Conservation (phyloP, 2,797 vertebrate genomes). For the Chelonia mydas region DNA sequence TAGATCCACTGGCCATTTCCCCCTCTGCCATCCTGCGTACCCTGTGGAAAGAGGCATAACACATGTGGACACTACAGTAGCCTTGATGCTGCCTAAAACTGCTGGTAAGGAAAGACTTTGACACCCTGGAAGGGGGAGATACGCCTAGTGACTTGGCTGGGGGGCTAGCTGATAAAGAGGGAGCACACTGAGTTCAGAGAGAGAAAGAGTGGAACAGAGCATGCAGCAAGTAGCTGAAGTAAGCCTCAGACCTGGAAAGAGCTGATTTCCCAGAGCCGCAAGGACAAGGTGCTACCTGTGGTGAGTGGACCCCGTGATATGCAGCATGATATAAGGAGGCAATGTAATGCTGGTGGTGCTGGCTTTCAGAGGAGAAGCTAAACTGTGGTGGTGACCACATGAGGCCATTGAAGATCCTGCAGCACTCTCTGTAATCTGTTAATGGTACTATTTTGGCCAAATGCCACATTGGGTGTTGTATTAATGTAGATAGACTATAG, state of each 20-base stretch:
- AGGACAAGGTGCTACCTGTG: background rate
- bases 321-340: background rate
- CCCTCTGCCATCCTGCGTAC: background rate
- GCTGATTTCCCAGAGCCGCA: background rate
- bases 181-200: background rate
- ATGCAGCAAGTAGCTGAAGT: background rate
- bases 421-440: background rate
- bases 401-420: background rate
- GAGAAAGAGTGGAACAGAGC: background rate
- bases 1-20: background rate
- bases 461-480: constrained; percentile 21
- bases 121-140: background rate
- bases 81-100: background rate
- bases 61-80: background rate
- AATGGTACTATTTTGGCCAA: background rate
- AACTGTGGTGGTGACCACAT: background rate
- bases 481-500: no score
- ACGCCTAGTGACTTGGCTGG: background rate
- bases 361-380: background rate
- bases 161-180: background rate
- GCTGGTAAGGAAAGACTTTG: background rate
- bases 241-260: background rate
- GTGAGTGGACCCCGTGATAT: background rate
- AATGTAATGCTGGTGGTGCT: background rate
- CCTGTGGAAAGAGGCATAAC: background rate